Percentiles rank a stretch among this genome's conserved stretches.
These are phyloP conservation scores for Cheilinus undulatus DNA, from an alignment of 2,113 vertebrate species.

Conservation along the genomic window DNA sequence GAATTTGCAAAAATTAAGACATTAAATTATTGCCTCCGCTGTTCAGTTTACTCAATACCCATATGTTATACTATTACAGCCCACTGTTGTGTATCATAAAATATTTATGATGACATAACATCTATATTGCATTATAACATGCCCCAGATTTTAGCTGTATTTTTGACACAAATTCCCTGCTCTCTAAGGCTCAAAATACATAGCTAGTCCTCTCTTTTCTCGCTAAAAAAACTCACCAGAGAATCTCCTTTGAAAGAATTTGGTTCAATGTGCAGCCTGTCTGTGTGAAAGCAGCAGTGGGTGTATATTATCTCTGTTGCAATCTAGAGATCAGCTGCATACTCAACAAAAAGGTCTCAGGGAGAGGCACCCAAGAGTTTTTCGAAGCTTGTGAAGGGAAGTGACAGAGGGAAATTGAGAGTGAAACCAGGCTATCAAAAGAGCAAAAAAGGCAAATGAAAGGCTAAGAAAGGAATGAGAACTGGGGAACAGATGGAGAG, in stretches of 20 bases:
- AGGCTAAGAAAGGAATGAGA: constrained; percentile 33
- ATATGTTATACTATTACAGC: constrained; percentile 63
- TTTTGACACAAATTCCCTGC: constrained; percentile 71
- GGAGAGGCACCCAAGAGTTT: constrained; percentile 45
- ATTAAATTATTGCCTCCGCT: constrained; percentile 39
- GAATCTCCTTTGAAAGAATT: constrained; percentile 42
- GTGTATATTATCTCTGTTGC: constrained; percentile 35
- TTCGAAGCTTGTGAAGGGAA: constrained; percentile 34
- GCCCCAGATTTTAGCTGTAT: constrained; percentile 75
- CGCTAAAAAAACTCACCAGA: constrained; percentile 41
- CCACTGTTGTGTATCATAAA: constrained; percentile 69
- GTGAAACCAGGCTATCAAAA: constrained; percentile 44
- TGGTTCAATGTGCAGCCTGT: constrained; percentile 41
- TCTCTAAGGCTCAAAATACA: constrained; percentile 23
- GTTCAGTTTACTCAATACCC: constrained; percentile 42
- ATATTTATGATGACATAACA: constrained; percentile 70
- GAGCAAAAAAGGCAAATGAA: constrained; percentile 59
- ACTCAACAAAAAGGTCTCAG: constrained; percentile 53
- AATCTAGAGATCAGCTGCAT: constrained; percentile 57
- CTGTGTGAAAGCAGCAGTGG: constrained; percentile 31
- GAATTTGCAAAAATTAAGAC: constrained; percentile 19
- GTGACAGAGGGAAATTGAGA: constrained; percentile 48
- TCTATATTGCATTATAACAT: constrained; percentile 76
- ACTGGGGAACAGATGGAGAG: constrained; percentile 69
- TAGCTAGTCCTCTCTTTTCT: constrained; percentile 27